phyloP scores from a whole-genome alignment of 2,888 invertebrate species.

The Apotomis betuletana region DNA sequence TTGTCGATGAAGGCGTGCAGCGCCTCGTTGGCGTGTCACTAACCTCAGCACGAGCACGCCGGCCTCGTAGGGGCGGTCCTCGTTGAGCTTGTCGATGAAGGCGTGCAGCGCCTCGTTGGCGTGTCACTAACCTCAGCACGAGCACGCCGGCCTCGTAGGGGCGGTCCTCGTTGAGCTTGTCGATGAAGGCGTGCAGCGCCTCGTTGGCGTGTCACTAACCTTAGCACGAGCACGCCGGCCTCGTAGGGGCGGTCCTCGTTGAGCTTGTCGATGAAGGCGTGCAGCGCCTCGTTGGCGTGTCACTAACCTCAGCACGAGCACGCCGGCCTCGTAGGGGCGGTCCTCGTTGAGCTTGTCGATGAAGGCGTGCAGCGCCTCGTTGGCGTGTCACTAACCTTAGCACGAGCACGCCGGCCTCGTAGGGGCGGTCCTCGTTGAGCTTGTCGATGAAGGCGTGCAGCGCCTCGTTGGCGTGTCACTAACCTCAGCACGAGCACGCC shows the following conservation, averaged over 20 bases:
- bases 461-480: conserved; percentile 88
- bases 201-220: conserved; percentile 90
- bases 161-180: conserved; percentile 92
- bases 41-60: conserved; percentile 89
- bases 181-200: conserved; percentile 90
- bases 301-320: too few species aligned
- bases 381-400: too few species aligned
- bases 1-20: conserved; percentile 91
- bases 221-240: conserved; percentile 89
- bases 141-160: conserved; percentile 91
- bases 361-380: conserved; percentile 90
- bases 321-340: conserved; percentile 89
- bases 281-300: conserved; percentile 89
- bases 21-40: conserved; percentile 88
- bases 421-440: conserved; percentile 94
- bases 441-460: conserved; percentile 91
- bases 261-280: conserved; percentile 91
- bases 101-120: conserved; percentile 89
- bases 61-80: conserved; percentile 91
- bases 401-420: conserved; percentile 88
- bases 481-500: conserved; percentile 89
- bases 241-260: conserved; percentile 93
- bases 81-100: conserved; percentile 92
- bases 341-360: conserved; percentile 92
- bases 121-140: too few species aligned